Evolutionary conservation across 2,113 vertebrate genomes (phyloP).

Genomic region (Australoheros scitulus): DNA sequence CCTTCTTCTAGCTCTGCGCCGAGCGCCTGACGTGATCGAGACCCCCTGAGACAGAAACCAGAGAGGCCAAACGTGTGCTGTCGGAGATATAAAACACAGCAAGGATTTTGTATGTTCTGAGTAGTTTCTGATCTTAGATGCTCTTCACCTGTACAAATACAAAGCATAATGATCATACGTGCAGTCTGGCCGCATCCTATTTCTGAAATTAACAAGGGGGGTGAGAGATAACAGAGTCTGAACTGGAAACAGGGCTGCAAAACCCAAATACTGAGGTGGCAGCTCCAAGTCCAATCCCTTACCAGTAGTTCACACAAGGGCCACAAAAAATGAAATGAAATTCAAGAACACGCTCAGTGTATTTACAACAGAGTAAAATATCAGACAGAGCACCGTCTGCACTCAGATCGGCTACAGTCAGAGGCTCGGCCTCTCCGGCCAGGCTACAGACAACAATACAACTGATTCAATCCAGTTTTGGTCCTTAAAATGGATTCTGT

Average conservation of each 20-base stretch:
- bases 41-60: conserved; percentile 19
- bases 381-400: not conserved
- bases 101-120: not conserved
- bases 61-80: conserved; percentile 5
- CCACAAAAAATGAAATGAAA: not conserved
- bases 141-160: not conserved
- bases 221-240: not conserved
- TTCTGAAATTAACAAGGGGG: not conserved
- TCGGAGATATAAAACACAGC: not conserved
- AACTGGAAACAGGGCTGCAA: not conserved
- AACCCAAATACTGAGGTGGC: too few species aligned
- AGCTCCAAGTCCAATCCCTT: not conserved
- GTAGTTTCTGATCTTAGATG: too few species aligned
- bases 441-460: not conserved
- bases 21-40: not conserved
- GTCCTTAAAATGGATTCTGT: not conserved
- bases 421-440: not conserved
- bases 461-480: not conserved
- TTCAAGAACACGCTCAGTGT: not conserved
- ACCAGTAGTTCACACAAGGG: not conserved
- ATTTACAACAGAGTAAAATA: not conserved
- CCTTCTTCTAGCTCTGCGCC: not conserved
- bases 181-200: not conserved
- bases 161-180: not conserved
- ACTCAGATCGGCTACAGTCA: not conserved